phyloP scores from a whole-genome alignment of 2,797 vertebrate genomes.

The Scyliorhinus canicula region DNA sequence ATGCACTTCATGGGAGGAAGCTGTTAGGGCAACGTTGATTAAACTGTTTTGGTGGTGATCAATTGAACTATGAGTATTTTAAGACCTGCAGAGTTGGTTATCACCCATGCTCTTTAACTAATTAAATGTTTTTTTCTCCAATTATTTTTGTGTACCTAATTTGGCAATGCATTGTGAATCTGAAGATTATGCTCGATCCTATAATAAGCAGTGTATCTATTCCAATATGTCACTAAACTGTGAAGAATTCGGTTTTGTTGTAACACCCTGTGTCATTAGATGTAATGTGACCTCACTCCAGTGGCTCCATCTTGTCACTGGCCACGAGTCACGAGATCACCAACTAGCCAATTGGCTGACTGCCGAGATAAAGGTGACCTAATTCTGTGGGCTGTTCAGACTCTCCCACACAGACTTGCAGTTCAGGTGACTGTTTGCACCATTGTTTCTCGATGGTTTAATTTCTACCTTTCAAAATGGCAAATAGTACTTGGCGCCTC shows the following conservation, averaged over 20 bases:
- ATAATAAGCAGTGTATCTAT: neutral
- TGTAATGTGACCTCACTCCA: neutral
- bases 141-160: neutral
- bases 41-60: neutral
- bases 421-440: neutral
- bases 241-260: neutral
- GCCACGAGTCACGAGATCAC: neutral
- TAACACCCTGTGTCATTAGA: neutral
- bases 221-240: neutral
- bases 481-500: neutral
- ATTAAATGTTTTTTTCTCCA: neutral
- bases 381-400: neutral
- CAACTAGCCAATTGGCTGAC: neutral
- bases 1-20: neutral
- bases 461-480: neutral
- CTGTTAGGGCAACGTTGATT: neutral
- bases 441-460: neutral
- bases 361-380: neutral
- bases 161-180: neutral
- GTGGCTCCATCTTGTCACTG: neutral
- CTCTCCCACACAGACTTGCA: neutral
- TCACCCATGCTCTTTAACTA: neutral
- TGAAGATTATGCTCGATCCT: neutral
- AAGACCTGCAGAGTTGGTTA: neutral
- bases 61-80: neutral